Percentiles rank a stretch among this genome's conserved stretches.
Evolutionary conservation across 30 jellyfish, hydroid and myxozoan genomes (phyloP).

Genomic region (Mastigias papua): DNA sequence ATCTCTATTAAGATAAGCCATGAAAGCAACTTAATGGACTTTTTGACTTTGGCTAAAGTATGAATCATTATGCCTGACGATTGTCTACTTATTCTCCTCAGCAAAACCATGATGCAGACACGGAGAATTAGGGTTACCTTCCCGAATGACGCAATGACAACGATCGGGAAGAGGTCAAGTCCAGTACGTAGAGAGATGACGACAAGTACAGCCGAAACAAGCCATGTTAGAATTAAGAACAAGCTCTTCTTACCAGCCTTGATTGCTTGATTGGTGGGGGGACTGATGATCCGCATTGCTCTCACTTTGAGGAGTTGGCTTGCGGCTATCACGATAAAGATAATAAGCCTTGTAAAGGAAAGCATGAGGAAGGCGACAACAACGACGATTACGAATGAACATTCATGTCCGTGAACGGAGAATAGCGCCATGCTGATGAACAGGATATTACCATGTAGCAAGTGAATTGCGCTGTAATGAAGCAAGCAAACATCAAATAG

Average conservation of each 20-base stretch:
- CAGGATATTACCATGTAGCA: slow-evolving; percentile 9
- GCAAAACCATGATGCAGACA: not conserved
- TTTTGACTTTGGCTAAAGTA: not conserved
- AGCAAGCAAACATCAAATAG: not conserved
- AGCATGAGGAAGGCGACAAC: slow-evolving; percentile 17
- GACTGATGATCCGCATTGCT: not conserved
- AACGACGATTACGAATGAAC: not conserved
- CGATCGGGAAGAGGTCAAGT: not conserved
- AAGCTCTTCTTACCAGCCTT: not conserved
- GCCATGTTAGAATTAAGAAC: not conserved
- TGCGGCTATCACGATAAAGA: slow-evolving; percentile 8
- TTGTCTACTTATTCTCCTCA: not conserved
- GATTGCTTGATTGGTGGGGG: not conserved
- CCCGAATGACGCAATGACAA: not conserved
- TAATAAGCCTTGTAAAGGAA: not conserved
- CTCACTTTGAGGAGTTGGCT: slow-evolving; percentile 10
- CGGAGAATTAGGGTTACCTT: not conserved
- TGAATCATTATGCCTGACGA: slow-evolving; percentile 3
- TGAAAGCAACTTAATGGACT: not conserved
- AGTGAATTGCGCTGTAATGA: not conserved
- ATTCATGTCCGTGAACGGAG: not conserved
- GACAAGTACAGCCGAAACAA: not conserved
- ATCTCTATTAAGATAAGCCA: slow-evolving; percentile 2
- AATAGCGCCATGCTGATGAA: slow-evolving; percentile 11
- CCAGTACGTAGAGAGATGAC: not conserved